These are phyloP conservation scores for Himalopsyche japonica DNA, from an alignment of 2,888 invertebrate species.

Conservation along the genomic window DNA sequence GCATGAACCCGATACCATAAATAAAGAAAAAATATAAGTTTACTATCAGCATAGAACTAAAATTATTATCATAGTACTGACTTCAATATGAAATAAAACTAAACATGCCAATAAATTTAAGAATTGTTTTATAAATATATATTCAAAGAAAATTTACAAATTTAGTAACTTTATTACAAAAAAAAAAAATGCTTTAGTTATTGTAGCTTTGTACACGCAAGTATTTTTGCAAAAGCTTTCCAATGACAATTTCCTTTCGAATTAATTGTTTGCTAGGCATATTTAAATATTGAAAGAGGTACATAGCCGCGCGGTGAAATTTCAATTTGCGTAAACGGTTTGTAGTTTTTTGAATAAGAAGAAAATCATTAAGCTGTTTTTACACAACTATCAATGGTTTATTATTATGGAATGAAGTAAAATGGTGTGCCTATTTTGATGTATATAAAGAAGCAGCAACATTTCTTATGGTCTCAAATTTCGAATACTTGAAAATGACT, in stretches of 20 bases:
- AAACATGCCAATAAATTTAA: constrained; percentile 21
- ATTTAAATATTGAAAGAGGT: no score
- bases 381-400: no score
- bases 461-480: neutral
- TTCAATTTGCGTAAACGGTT: no score
- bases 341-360: no score
- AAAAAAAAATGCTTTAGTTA: neutral
- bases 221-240: neutral
- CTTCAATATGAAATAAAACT: neutral
- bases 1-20: neutral
- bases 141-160: neutral
- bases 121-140: neutral
- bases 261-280: neutral
- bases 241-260: neutral
- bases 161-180: neutral
- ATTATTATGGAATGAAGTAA: neutral
- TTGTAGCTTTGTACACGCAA: neutral
- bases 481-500: neutral
- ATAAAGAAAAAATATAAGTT: neutral
- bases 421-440: constrained; percentile 15
- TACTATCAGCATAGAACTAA: neutral
- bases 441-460: neutral
- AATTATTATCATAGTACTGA: neutral
- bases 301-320: no score
- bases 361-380: no score